phyloP scores from a whole-genome alignment of 2,888 invertebrate genomes.

The Aporophyla nigra region DNA sequence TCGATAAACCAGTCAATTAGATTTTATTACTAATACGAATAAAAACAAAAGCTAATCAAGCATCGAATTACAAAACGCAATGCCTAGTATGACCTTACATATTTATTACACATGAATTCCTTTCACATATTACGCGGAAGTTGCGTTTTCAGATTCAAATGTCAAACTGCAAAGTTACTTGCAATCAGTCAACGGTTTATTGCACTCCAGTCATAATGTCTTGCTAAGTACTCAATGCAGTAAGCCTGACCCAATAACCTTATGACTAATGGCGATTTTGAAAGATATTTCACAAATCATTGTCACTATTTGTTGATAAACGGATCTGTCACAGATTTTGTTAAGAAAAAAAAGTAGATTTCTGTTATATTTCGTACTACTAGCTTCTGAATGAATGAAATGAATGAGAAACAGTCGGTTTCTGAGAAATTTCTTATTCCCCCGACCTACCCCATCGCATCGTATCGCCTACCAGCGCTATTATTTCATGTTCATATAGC shows the following conservation, averaged over 20 bases:
- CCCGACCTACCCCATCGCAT: no score
- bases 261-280: constrained; percentile 28
- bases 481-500: no score
- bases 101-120: constrained; percentile 38
- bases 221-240: constrained; percentile 33
- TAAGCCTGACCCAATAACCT: constrained; percentile 49
- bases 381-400: no score
- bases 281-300: constrained; percentile 33
- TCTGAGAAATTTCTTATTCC: no score
- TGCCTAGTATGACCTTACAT: constrained; percentile 22
- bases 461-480: no score
- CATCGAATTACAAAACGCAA: constrained; percentile 28
- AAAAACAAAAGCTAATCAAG: constrained; percentile 34
- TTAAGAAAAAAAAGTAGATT: neutral
- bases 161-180: constrained; percentile 40
- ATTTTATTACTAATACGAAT: constrained; percentile 20
- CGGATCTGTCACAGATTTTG: neutral
- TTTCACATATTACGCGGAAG: constrained; percentile 53
- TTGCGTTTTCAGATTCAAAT: constrained; percentile 49
- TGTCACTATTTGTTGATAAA: constrained; percentile 37
- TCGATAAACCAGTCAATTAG: neutral
- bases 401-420: no score
- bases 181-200: constrained; percentile 35
- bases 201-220: constrained; percentile 18
- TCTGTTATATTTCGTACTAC: neutral